Conservation (phyloP, 2,797 vertebrate species). For the Ambastaia sidthimunki region DNA sequence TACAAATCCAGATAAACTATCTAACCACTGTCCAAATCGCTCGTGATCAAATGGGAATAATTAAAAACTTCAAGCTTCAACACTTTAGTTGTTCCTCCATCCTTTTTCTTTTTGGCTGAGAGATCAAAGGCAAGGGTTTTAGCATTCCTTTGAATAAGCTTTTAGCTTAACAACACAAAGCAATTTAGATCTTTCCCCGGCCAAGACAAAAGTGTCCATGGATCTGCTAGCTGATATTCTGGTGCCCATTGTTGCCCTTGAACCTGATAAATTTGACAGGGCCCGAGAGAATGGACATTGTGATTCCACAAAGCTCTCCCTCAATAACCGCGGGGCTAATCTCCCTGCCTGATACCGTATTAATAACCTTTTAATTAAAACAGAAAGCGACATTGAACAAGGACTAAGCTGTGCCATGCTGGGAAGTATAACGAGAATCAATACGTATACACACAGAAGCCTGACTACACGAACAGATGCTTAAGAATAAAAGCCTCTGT, state of each 20-base stretch:
- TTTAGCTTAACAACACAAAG: constrained; percentile 53
- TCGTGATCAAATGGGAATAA: constrained; percentile 13
- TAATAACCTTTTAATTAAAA: constrained; percentile 67
- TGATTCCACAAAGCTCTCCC: constrained; percentile 57
- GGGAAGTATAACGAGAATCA: constrained; percentile 52
- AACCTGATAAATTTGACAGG: constrained; percentile 56
- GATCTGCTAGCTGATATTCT: constrained; percentile 58
- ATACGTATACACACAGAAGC: constrained; percentile 35
- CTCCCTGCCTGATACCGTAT: constrained; percentile 59
- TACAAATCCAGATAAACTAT: constrained; percentile 1
- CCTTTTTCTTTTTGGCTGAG: constrained; percentile 47
- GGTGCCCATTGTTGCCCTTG: constrained; percentile 56
- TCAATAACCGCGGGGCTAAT: constrained; percentile 56
- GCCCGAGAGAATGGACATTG: constrained; percentile 55
- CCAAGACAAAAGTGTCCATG: constrained; percentile 49
- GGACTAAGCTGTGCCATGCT: constrained; percentile 53
- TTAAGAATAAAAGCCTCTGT: constrained; percentile 27
- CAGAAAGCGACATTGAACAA: constrained; percentile 59
- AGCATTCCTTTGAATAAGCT: constrained; percentile 56
- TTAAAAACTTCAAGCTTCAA: constrained; percentile 26
- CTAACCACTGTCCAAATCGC: neutral
- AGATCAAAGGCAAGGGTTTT: constrained; percentile 58
- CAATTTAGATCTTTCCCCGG: constrained; percentile 56
- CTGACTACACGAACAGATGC: constrained; percentile 18
- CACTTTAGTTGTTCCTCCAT: constrained; percentile 42